Base-by-base conservation (phyloP, 1,140 invertebrate species). In the Ctenoplectra terminalis region DNA sequence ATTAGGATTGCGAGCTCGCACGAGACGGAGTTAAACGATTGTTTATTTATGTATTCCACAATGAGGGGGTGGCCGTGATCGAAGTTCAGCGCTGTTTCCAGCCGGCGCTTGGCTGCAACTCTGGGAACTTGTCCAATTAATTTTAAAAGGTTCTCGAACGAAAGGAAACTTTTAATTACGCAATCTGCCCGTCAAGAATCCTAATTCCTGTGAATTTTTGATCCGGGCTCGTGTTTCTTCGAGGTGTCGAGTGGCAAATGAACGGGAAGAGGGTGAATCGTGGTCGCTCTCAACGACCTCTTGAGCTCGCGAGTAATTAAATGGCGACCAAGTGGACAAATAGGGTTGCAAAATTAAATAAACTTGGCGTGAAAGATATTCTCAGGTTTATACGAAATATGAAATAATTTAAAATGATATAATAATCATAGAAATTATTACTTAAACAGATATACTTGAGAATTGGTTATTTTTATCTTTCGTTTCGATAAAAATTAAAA, bases 161-260 rank as follows among this genome's bases (percentile, higher is more conserved):
- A 63, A 80, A 73, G 48, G 48, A 84, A 74, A 40, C 56, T 56
- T 80, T 80, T 80, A 84, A 73, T 85, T 84, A 85, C 71, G 69
- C 56, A 79, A 79, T 73, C 69, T 63, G 77, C 26, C 69, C 34
- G 69, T 72, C 67, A 79, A 79, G 69, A 48, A 72, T 72, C 54
- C 76, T 61, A 71, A 71, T 79, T 63, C 58, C 34, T 8, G 46
- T 63, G 56, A 63, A 79, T 79, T 73, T 79, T 79, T 73, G 11
- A 79, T 50, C 46, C 20, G 0, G 1, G 3, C 7, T 26, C n/a
- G 17, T 31, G 69, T 52, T 60, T 20, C 56, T 23, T 23, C n/a
- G 15, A 61, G 34, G 46, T 52, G 77, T 63, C 29, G 56, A 71
- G 34, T 40, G 40, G 26, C 26, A 29, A 63, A 52, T 29, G 20